phyloP scores from a whole-genome alignment of 1,140 invertebrate species.

The Calliphora vicina region DNA sequence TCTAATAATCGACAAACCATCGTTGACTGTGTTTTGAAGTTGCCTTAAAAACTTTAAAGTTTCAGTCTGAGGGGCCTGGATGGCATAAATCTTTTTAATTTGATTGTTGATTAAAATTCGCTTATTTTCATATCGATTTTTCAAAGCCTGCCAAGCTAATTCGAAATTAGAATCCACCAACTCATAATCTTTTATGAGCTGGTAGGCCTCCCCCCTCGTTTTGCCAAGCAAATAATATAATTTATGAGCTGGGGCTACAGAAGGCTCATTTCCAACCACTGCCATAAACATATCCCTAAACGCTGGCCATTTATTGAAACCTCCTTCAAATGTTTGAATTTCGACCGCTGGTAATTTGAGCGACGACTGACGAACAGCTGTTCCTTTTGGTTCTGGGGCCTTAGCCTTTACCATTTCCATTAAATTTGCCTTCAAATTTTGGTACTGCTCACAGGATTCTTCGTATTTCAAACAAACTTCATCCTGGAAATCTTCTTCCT shows the following conservation, averaged over 20 bases:
- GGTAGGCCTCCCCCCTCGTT: not conserved
- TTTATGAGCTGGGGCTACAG: not conserved
- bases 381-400: not conserved
- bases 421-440: not conserved
- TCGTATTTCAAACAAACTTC: not conserved
- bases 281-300: not conserved
- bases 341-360: not conserved
- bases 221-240: not conserved
- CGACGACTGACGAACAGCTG: not conserved
- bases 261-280: not conserved
- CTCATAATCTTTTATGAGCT: not conserved
- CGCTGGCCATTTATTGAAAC: not conserved
- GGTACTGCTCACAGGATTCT: not conserved
- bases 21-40: not conserved
- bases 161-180: not conserved
- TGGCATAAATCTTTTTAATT: not conserved
- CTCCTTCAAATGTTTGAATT: not conserved
- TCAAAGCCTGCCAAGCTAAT: not conserved
- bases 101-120: slow-evolving; percentile 2
- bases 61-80: not conserved
- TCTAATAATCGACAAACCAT: not conserved
- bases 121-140: slow-evolving; percentile 5
- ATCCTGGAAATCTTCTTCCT: not conserved
- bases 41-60: not conserved
- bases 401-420: not conserved